phyloP scores from a whole-genome alignment of 2,113 vertebrate species.

The Benitochromis conjunctus region DNA sequence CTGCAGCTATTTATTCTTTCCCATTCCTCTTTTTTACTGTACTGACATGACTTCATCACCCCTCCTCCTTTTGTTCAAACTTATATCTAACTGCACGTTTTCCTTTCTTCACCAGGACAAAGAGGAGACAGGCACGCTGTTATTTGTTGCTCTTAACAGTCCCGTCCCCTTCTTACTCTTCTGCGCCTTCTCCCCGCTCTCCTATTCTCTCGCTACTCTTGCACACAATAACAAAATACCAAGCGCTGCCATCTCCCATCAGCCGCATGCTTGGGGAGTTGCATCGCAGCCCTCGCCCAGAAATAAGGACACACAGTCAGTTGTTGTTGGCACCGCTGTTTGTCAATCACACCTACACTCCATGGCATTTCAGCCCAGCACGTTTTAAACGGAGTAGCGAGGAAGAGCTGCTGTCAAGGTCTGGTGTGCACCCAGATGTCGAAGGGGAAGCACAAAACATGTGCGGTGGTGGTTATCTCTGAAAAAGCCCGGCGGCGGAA shows the following conservation, averaged over 20 bases:
- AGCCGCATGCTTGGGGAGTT: conserved; percentile 28
- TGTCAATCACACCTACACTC: conserved; percentile 53
- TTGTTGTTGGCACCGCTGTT: conserved; percentile 33
- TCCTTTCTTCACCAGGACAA: conserved; percentile 17
- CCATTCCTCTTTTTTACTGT: background rate
- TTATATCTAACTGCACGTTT: conserved; percentile 1
- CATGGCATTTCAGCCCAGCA: conserved; percentile 1
- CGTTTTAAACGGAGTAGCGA: background rate
- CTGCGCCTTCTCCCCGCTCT: background rate
- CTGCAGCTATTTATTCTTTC: conserved; percentile 10
- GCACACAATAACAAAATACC: conserved; percentile 56
- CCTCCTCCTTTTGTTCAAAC: background rate
- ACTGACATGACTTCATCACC: conserved; percentile 2
- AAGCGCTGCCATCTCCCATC: conserved; percentile 57
- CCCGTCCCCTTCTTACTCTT: conserved; percentile 30
- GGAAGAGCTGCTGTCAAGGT: conserved; percentile 19
- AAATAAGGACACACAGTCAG: conserved; percentile 45
- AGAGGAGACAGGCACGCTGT: conserved; percentile 30
- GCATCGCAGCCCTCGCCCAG: background rate
- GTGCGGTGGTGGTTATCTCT: conserved; percentile 16
- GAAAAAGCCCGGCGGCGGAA: background rate
- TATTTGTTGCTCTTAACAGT: conserved; percentile 30
- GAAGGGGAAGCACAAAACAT: background rate
- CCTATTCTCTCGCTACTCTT: background rate
- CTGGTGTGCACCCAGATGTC: conserved; percentile 14